Evolutionary conservation across 1,140 invertebrate species (phyloP), one percentile per base, ranked within the genome.

Genomic region (Triops longicaudatus): DNA sequence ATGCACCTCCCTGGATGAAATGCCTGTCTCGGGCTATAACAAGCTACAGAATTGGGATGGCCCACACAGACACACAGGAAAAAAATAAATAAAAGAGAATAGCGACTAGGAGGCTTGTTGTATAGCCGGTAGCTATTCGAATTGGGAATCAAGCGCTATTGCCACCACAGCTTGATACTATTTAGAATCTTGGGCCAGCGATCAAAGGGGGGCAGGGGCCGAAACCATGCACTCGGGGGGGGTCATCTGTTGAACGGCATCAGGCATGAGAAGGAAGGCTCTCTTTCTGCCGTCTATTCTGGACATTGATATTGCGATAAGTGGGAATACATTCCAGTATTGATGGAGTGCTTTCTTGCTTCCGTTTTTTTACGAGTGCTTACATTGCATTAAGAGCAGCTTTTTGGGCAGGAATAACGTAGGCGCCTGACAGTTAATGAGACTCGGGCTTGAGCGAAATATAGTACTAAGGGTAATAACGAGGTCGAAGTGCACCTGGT

Each of bases 211-310:
- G 31, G 31, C 50, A 22, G 50, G 50, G 22, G 50, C 50, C 14
- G 50, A 63, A 63, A 12, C 9, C 14, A 63, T 6, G 31, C 31
- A 37, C 22, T 12, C n/a, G 2, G 10, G 50, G 50, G 50, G 50
- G 50, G 50, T 63, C 50, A 63, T 63, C 50, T 63, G 50, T 63
- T 63, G 50, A 63, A 63, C 17, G 50, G 50, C 22, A 63, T 63
- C 50, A 63, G 6, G 50, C 50, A 7, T 63, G 50, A 63, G 14
- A 22, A 63, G 50, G 50, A 63, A 22, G 50, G 50, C 17, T 17
- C 17, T 2, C 22, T 63, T 7, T 63, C 3, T 63, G 50, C 50
- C 50, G 11, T 17, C 17, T 63, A 63, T 63, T 63, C 17, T 63
- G 7, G 50, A 63, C 50, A 12, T 63, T 63, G 50, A 63, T 63